A percentile compares a stretch with the other conserved stretches of the same genome.
Evolutionary conservation across 2,797 vertebrate genomes (phyloP).

Genomic region (Platyrinchus mystaceus): DNA sequence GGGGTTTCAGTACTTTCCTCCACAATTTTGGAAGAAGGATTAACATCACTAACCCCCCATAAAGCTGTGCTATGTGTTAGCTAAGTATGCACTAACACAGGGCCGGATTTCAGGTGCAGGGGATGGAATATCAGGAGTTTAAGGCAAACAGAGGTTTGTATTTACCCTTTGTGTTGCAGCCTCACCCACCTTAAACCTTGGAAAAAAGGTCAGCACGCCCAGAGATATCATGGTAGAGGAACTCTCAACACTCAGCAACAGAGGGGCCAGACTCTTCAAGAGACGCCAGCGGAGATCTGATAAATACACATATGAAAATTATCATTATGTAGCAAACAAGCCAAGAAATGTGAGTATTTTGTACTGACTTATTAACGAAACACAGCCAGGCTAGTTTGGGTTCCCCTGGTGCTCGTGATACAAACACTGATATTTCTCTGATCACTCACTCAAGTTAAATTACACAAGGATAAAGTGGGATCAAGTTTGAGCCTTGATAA

Average conservation of each 20-base stretch:
- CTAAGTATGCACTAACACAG: background rate
- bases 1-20: background rate
- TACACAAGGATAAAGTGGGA: background rate
- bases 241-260: slow-evolving; percentile 88
- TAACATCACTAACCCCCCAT: background rate
- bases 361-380: background rate
- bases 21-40: background rate
- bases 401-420: background rate
- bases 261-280: slow-evolving; percentile 94
- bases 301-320: slow-evolving; percentile 95
- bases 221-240: slow-evolving; percentile 98
- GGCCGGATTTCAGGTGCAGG: background rate
- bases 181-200: slow-evolving; percentile 82
- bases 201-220: slow-evolving; percentile 89
- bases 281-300: slow-evolving; percentile 93
- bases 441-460: background rate
- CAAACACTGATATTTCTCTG: background rate
- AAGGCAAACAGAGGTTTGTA: background rate
- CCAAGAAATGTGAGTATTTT: slow-evolving; percentile 82
- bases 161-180: slow-evolving; percentile 73
- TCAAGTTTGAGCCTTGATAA: background rate
- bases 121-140: background rate
- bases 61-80: background rate
- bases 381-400: background rate
- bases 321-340: slow-evolving; percentile 83